Percentiles rank a stretch among this genome's conserved stretches.
phyloP scores from a whole-genome alignment of 2,113 vertebrate genomes.

The Myiagra hebetior region DNA sequence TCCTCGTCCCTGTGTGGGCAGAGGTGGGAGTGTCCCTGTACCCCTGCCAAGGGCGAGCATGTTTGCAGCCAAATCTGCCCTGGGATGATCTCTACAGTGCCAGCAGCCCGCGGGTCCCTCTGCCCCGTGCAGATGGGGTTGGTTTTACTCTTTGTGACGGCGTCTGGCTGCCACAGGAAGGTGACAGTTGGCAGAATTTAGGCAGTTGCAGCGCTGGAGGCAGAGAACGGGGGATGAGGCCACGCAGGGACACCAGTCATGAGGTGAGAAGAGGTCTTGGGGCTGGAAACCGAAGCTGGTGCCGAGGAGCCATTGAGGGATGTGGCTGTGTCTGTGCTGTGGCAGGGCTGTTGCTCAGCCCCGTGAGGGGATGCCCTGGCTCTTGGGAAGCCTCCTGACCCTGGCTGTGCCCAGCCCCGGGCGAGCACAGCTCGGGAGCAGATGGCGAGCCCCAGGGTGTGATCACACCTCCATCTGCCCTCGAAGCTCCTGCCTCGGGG shows the following conservation, averaged over 20 bases:
- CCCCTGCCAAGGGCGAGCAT: fast-evolving
- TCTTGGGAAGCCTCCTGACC: background rate
- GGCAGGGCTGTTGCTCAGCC: background rate
- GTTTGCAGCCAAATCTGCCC: background rate
- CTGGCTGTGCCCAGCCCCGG: background rate
- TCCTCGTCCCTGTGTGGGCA: background rate
- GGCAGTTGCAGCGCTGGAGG: background rate
- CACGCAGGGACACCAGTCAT: background rate
- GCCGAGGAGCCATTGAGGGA: background rate
- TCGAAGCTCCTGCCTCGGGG: background rate
- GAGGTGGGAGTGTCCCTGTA: background rate
- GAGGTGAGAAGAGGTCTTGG: background rate
- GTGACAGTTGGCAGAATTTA: background rate
- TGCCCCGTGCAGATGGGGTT: background rate
- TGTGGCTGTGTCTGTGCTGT: background rate
- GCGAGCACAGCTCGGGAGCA: background rate
- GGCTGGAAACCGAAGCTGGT: background rate
- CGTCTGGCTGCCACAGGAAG: background rate
- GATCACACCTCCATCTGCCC: constrained; percentile 23
- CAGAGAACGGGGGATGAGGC: background rate
- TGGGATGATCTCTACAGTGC: background rate
- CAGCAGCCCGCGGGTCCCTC: background rate
- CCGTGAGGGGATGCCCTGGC: background rate
- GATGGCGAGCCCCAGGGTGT: background rate
- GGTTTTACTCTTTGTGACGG: background rate